A percentile compares a stretch with the other conserved stretches of the same genome.
Conservation (phyloP, 2,888 invertebrate genomes). For the Drosophila mercatorum region DNA sequence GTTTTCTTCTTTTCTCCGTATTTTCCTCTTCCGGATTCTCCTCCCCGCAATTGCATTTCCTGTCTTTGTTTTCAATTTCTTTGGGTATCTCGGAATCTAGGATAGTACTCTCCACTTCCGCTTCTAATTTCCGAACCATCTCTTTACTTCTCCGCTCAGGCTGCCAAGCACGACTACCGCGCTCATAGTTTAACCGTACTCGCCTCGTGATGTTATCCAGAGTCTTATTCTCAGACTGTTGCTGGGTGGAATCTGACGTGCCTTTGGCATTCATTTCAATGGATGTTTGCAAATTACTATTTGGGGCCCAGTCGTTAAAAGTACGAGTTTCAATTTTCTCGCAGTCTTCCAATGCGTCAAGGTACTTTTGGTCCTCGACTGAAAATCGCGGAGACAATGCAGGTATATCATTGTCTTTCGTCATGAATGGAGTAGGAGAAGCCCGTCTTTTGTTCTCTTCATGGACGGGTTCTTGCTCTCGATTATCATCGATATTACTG, state of each 20-base stretch:
- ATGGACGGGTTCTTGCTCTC: not conserved
- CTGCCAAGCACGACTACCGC: not conserved
- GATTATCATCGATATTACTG: not conserved
- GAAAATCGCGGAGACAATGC: not conserved
- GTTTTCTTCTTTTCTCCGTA: too few relatives aligned
- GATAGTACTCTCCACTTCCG: slow-evolving; percentile 1
- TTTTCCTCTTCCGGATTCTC: not conserved
- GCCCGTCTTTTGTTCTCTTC: not conserved
- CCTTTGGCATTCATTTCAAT: not conserved
- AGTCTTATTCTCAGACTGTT: too few relatives aligned
- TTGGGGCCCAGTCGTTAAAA: not conserved
- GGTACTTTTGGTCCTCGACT: not conserved
- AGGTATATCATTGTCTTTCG: not conserved
- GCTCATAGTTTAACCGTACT: not conserved
- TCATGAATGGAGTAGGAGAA: too few relatives aligned
- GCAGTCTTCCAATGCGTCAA: not conserved
- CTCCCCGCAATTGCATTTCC: not conserved
- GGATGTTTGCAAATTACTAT: not conserved
- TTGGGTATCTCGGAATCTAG: slow-evolving; percentile 1
- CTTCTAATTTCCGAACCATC: not conserved
- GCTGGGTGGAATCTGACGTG: not conserved
- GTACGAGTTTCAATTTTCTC: not conserved
- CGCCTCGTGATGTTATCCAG: not conserved
- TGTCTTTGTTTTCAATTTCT: not conserved
- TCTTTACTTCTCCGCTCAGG: not conserved